A percentile compares a stretch with the other conserved stretches of the same genome.
Conservation (phyloP, 2,797 vertebrate species). For the Hoplostethus atlanticus region DNA sequence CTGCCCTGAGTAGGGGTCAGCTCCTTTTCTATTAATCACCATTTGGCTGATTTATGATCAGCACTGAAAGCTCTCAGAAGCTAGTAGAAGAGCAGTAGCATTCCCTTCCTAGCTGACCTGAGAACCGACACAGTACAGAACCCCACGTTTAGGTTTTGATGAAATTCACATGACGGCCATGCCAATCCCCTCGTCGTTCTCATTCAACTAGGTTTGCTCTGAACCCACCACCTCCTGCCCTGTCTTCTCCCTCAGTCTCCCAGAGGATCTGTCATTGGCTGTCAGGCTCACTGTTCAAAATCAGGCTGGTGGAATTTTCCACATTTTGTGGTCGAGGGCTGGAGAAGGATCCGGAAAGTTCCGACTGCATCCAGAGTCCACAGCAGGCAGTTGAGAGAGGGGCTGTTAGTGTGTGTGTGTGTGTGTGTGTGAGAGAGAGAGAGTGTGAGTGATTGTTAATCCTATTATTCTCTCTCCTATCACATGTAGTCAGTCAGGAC, state of each 20-base stretch:
- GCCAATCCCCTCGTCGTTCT: neutral
- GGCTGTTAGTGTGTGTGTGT: slow-evolving; percentile 4
- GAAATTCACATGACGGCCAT: slow-evolving; percentile 15
- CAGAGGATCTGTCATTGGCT: slow-evolving; percentile 47
- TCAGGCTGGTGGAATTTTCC: slow-evolving; percentile 68
- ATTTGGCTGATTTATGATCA: neutral
- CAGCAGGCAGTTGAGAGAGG: slow-evolving; percentile 47
- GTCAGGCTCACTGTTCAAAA: slow-evolving; percentile 46
- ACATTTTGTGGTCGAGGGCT: slow-evolving; percentile 54
- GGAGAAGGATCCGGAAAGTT: slow-evolving; percentile 61
- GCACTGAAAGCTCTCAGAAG: neutral
- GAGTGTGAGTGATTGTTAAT: slow-evolving; percentile 58
- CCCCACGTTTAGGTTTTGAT: slow-evolving; percentile 10
- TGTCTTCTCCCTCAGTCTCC: slow-evolving; percentile 18
- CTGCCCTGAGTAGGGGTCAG: neutral
- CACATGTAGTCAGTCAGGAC: slow-evolving; percentile 63
- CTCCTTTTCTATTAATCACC: neutral
- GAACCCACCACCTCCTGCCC: slow-evolving; percentile 16
- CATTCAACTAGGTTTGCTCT: slow-evolving; percentile 11
- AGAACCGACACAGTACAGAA: neutral
- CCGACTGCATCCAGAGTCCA: slow-evolving; percentile 52
- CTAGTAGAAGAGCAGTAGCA: neutral
- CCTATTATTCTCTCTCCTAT: slow-evolving; percentile 66
- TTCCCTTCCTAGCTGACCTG: slow-evolving; percentile 27
- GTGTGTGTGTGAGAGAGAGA: slow-evolving; percentile 23